Evolutionary conservation across 2,113 vertebrate species (phyloP).

Genomic region (Brevimyrus niger): DNA sequence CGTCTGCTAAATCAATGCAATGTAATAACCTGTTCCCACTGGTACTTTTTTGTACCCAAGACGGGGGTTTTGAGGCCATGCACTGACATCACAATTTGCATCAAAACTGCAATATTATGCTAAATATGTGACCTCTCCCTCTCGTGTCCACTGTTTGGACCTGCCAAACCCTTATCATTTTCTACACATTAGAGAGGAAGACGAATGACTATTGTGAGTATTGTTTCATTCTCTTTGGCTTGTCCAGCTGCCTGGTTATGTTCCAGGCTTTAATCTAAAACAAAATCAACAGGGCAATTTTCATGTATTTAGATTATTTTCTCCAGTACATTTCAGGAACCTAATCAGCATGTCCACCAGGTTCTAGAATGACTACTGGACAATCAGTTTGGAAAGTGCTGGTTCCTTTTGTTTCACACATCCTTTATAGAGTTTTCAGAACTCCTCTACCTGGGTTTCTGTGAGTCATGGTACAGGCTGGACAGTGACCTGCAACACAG

Average conservation of each 20-base stretch:
- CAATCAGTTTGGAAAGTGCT: neutral
- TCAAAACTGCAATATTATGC: neutral
- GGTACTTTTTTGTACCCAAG: neutral
- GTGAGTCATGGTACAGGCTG: too few species aligned
- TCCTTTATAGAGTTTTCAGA: neutral
- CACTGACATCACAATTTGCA: neutral
- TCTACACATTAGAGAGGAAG: neutral
- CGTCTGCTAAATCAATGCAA: neutral
- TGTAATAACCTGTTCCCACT: neutral
- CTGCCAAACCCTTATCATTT: neutral
- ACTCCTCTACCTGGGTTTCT: neutral
- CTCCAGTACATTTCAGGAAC: neutral
- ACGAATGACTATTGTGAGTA: neutral
- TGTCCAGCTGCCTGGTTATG: neutral
- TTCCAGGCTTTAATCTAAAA: neutral
- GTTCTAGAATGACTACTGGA: neutral
- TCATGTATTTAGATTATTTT: neutral
- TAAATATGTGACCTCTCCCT: neutral
- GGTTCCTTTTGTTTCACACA: neutral
- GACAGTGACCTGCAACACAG: too few species aligned
- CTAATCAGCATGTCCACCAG: neutral
- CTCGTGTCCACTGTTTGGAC: neutral
- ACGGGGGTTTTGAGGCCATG: neutral
- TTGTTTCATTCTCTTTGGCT: neutral
- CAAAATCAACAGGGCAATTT: too few species aligned